These are phyloP conservation scores for Diploptera punctata DNA, from an alignment of 2,888 invertebrate genomes.

Conservation along the genomic window DNA sequence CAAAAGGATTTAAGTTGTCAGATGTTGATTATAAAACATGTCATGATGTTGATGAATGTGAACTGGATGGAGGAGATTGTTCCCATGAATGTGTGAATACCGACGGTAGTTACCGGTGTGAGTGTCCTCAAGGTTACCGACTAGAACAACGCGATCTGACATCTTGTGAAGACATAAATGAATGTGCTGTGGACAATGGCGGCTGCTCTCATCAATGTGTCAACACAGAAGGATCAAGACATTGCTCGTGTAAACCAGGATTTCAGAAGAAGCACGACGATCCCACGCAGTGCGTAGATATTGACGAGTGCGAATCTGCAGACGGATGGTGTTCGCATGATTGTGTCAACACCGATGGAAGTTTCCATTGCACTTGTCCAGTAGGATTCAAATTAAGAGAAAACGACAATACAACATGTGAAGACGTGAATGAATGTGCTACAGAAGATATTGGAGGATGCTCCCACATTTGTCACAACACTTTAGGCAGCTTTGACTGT, in stretches of 20 bases:
- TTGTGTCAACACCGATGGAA: slow-evolving; percentile 53
- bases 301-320: slow-evolving; percentile 46
- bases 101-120: slow-evolving; percentile 65
- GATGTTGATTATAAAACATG: slow-evolving; percentile 50
- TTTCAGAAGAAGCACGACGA: slow-evolving; percentile 48
- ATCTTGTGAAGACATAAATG: slow-evolving; percentile 49
- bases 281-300: slow-evolving; percentile 51
- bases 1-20: slow-evolving; percentile 48
- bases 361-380: slow-evolving; percentile 47
- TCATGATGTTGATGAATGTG: slow-evolving; percentile 56
- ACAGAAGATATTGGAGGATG: slow-evolving; percentile 62
- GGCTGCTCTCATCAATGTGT: slow-evolving; percentile 57
- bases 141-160: slow-evolving; percentile 50
- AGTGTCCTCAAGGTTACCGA: slow-evolving; percentile 60
- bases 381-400: slow-evolving; percentile 50
- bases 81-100: slow-evolving; percentile 59
- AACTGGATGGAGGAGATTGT: slow-evolving; percentile 54
- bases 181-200: slow-evolving; percentile 50
- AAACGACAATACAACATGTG: slow-evolving; percentile 45
- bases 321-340: slow-evolving; percentile 57
- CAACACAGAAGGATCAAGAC: slow-evolving; percentile 51
- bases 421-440: slow-evolving; percentile 54
- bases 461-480: slow-evolving; percentile 62
- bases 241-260: slow-evolving; percentile 51
- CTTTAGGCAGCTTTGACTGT: slow-evolving; percentile 55